Evolutionary conservation across 1,140 invertebrate genomes (phyloP), one percentile per base, ranked within the genome.

Genomic region (Brachionus sp.): DNA sequence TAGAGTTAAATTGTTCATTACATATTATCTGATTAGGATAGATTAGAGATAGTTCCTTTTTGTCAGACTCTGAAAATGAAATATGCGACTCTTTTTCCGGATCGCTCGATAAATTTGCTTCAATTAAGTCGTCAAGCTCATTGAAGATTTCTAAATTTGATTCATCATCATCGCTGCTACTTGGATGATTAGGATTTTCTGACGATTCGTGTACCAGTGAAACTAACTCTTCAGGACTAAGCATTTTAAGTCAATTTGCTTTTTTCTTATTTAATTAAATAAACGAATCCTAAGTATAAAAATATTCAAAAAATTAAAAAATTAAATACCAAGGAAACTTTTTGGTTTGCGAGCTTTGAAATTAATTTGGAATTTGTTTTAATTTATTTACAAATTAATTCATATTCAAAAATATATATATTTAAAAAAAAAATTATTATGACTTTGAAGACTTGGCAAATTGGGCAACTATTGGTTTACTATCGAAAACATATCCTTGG

Each of bases 401-500:
- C 5, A 44, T 9, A 77, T 39, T 77, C 9, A 12, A 25, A 35
- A 5, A 39, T n/a, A n/a, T n/a, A n/a, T n/a, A n/a, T n/a, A n/a
- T n/a, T 75, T 10, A 78, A 39, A 9, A 39, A 29, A 62, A 78
- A 37, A 78, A 10, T 33, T 53, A 16, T 39, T 57, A 39, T 5
- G 80, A 57, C 29, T 77, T 73, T 29, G 82, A 33, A 7, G 82
- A 73, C 19, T 66, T 7, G 13, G 82, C 66, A 57, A 73, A 83
- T 83, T 83, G 82, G 23, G 96, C 94, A 77, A 95, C 93, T 90
- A 97, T 93, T 37, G 95, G 94, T 89, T 94, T 96, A 84, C 93
- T 93, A 88, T 94, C 93, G 12, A 96, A 88, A 85, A 95, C 91
- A 87, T 91, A 94, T n/a, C 94, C 95, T 90, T 97, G 95, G 6